Evolutionary conservation across 2,797 vertebrate species (phyloP), one percentile per base, ranked within the genome.

Genomic region (Rhinogobio ventralis): DNA sequence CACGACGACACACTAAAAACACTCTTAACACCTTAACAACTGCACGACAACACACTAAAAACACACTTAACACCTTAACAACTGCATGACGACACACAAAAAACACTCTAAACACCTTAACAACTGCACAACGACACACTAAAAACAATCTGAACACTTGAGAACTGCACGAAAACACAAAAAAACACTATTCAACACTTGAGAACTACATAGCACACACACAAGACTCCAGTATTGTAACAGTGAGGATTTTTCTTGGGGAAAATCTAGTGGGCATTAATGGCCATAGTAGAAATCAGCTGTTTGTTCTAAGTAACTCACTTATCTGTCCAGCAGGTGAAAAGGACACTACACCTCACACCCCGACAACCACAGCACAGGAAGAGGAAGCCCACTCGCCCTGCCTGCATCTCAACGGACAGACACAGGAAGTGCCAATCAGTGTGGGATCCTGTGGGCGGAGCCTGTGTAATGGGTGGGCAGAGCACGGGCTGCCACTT

Each of bases 401-500:
- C 67, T 90, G 88, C 71, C 79, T 42, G 64, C 90, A 89, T 30
- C 25, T 81, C 77, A 72, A 90, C 25, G 36, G 76, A 17, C 60
- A 36, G n/a, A 71, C 1, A 13, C 67, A 71, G 82, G 71, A 89
- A 75, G 84, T 76, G 79, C 45, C 15, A 2, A n/a, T 82, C 36
- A 78, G 83, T 20, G 68, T 33, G 51, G 68, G 1, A 15, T 17
- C 14, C 36, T 90, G 33, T 85, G 53, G 42, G 64, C 67, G 9
- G 23, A 53, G 62, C 20, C 8, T 78, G 17, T 92, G 87, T 88
- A 91, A 85, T 78, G 49, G 60, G 0, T 62, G 87, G 81, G 83
- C 23, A 60, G 92, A 93, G 33, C 92, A 94, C 82, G 91, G 89
- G 46, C 66, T 95, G 57, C 95, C 95, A 89, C 93, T 95, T 91